Conservation (phyloP, 2,113 vertebrate species). For the Catharus minimus region DNA sequence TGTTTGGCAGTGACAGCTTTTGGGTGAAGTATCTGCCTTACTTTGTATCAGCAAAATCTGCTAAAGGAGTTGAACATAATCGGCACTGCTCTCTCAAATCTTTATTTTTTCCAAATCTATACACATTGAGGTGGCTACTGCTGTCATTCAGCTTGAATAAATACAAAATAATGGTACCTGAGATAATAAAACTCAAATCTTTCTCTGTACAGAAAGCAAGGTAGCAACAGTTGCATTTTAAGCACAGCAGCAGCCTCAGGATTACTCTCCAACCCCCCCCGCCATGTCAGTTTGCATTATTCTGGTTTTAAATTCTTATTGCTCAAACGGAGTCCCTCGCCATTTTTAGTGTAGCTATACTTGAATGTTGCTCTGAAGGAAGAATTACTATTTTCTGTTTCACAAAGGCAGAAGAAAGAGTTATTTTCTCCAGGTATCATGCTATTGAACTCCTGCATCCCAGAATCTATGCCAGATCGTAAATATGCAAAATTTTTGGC, state of each 20-base stretch:
- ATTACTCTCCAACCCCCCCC: not conserved
- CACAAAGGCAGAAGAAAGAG: not conserved
- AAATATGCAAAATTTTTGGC: not conserved
- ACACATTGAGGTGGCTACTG: not conserved
- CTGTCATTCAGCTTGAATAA: not conserved
- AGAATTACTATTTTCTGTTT: not conserved
- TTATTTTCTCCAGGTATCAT: rapidly evolving
- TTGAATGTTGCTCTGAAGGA: not conserved
- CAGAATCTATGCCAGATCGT: not conserved
- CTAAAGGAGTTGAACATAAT: not conserved
- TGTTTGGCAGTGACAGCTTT: not conserved
- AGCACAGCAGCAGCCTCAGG: not conserved
- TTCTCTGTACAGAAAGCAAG: not conserved
- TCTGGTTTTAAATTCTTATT: not conserved
- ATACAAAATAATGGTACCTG: not conserved
- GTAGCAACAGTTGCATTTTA: not conserved
- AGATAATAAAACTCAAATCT: not conserved
- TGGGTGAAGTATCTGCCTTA: not conserved
- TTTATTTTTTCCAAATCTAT: not conserved
- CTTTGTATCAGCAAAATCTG: not conserved
- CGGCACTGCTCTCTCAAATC: not conserved
- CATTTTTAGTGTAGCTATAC: not conserved
- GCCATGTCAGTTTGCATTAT: not conserved
- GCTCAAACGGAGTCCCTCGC: not conserved
- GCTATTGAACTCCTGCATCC: not conserved